Conservation (phyloP, 2,888 invertebrate species). For the Epinotia demarniana region DNA sequence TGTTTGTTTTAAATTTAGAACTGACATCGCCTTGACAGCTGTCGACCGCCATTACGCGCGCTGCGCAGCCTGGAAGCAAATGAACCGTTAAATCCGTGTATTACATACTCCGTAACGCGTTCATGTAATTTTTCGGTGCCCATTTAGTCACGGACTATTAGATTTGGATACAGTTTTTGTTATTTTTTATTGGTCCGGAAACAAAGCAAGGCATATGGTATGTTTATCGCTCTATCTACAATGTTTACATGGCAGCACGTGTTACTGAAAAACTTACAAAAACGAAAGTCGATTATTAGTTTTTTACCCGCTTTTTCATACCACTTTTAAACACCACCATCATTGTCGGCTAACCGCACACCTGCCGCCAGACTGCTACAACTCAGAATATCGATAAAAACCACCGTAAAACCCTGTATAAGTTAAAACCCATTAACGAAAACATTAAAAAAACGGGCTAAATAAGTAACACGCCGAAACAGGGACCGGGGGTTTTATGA, state of each 20-base stretch:
- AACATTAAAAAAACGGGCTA: slow-evolving; percentile 63
- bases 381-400: slow-evolving; percentile 64
- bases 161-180: slow-evolving; percentile 45
- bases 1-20: slow-evolving; percentile 81
- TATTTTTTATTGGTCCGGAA: slow-evolving; percentile 49
- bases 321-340: slow-evolving; percentile 45
- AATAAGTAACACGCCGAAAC: slow-evolving; percentile 58
- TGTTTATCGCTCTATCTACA: slow-evolving; percentile 51
- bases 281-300: slow-evolving; percentile 59
- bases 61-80: slow-evolving; percentile 67
- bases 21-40: slow-evolving; percentile 77
- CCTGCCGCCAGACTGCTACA: slow-evolving; percentile 59
- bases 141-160: slow-evolving; percentile 74
- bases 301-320: slow-evolving; percentile 50
- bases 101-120: slow-evolving; percentile 60
- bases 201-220: slow-evolving; percentile 63
- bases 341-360: slow-evolving; percentile 49
- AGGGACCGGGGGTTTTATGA: slow-evolving; percentile 51
- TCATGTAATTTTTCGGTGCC: slow-evolving; percentile 65
- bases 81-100: slow-evolving; percentile 76
- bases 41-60: slow-evolving; percentile 70
- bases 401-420: slow-evolving; percentile 62
- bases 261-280: slow-evolving; percentile 62
- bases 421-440: slow-evolving; percentile 73
- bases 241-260: slow-evolving; percentile 72